Evolutionary conservation across 2,113 vertebrate genomes (phyloP).

Genomic region (Salvelinus namaycush): DNA sequence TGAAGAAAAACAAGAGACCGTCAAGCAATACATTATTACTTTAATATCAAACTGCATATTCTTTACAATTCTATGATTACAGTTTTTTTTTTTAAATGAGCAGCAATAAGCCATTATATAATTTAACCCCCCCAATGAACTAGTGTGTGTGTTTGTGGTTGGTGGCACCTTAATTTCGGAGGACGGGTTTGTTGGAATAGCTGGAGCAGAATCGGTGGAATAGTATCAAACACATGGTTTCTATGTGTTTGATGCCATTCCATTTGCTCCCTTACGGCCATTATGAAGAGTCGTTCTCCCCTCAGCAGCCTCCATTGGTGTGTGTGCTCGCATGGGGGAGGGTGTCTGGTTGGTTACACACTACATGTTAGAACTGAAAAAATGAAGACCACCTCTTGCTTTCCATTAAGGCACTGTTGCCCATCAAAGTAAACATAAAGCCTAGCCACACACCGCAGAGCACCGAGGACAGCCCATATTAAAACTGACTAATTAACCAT

Average conservation of each 20-base stretch:
- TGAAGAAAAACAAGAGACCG: background rate
- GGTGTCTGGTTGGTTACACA: background rate
- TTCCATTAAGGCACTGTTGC: slow-evolving; percentile 35
- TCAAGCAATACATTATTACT: slow-evolving; percentile 19
- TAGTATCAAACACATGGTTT: too few relatives aligned
- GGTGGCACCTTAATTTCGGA: too few relatives aligned
- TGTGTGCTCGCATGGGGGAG: background rate
- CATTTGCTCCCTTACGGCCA: too few relatives aligned
- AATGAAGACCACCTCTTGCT: background rate
- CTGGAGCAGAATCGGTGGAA: too few relatives aligned
- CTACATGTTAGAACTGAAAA: slow-evolving; percentile 15
- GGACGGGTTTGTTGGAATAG: too few relatives aligned
- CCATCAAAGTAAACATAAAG: slow-evolving; percentile 13
- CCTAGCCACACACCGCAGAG: slow-evolving; percentile 10
- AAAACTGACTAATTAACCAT: too few relatives aligned
- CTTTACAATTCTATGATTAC: slow-evolving; percentile 54
- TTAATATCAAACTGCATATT: slow-evolving; percentile 52
- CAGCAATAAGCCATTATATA: slow-evolving; percentile 32
- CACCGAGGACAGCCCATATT: background rate
- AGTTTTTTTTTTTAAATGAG: slow-evolving; percentile 52
- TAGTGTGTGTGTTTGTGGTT: background rate
- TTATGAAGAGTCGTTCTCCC: too few relatives aligned
- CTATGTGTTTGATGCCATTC: too few relatives aligned
- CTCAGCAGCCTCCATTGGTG: too few relatives aligned
- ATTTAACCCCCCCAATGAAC: slow-evolving; percentile 43